Percentiles rank a stretch among this genome's conserved stretches.
These are phyloP conservation scores for Eupithecia tripunctaria DNA, from an alignment of 2,888 invertebrate genomes.

Conservation along the genomic window DNA sequence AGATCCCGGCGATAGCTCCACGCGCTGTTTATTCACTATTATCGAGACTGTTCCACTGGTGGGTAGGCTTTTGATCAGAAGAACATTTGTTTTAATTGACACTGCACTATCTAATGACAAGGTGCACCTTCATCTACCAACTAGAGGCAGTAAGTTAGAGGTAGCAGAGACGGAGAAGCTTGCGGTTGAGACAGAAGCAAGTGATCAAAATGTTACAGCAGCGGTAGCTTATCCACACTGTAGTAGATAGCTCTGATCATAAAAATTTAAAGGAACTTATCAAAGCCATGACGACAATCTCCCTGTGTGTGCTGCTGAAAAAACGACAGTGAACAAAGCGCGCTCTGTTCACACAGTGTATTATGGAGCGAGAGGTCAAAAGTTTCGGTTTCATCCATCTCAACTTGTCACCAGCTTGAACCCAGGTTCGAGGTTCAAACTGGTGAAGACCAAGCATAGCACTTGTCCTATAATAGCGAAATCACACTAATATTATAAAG, in stretches of 20 bases:
- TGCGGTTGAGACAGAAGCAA: neutral
- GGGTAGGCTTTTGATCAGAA: neutral
- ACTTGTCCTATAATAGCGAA: no score
- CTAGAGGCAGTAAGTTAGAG: neutral
- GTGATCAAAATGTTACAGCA: no score
- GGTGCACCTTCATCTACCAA: neutral
- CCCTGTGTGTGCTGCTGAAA: neutral
- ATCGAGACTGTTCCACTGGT: constrained; percentile 53
- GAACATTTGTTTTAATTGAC: neutral
- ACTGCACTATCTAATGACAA: neutral
- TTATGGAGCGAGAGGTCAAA: no score
- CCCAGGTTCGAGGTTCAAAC: no score
- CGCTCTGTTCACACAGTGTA: no score
- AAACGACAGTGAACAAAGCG: neutral
- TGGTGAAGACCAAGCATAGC: neutral
- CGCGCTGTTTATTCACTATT: constrained; percentile 82
- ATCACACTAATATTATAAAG: no score
- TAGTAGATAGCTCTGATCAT: neutral
- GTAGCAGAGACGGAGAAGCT: neutral
- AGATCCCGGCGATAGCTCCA: constrained; percentile 81
- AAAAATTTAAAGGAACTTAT: neutral
- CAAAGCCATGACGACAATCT: neutral
- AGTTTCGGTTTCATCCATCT: neutral
- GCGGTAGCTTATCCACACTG: no score
- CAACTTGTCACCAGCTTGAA: neutral